Base-by-base conservation (phyloP, 2,888 invertebrate species). In the Operophtera brumata region DNA sequence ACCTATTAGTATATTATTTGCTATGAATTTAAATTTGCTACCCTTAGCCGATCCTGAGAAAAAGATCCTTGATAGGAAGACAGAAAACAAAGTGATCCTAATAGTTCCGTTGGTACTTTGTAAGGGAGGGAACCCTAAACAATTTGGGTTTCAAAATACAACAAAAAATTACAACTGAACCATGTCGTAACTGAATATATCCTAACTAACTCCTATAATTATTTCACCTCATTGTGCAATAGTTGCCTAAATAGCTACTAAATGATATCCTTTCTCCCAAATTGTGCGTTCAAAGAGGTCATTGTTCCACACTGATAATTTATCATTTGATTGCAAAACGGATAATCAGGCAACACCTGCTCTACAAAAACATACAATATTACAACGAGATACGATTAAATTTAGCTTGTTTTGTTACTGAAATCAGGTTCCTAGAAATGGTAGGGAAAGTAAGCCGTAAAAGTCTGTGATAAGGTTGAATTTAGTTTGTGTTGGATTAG, bases 301-400 rank as follows among this genome's bases (percentile, higher is more conserved):
- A 57, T 57, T 53, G 59, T 61, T 61, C 56, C 47, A 35, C 36
- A 43, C 51, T 32, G 40, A 55, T 57, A 52, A 54, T 55, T 57
- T 55, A 62, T 54, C 47, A 53, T 55, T 50, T 46, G 54, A 57
- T 57, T 52, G 44, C 36, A 32, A 45, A 48, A 47, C 53, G n/a
- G 25, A 54, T 50, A 47, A 56, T 50, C 53, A 47, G 25, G 10
- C 30, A 10, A 11, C 25, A 10, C 1, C 10, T 40, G 43, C 37
- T 39, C 10, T 2, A 8, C 44, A 3, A 35, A 51, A 45, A 14
- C 32, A 6, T 25, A 58, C 56, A n/a, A 6, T 47, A 45, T 13
- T 8, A 0, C 39, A 36, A 44, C 3, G 34, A 1, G 3, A 11
- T 36, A 52, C 3, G 25, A 43, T 56, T 40, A 7, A 41, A 52